Evolutionary conservation across 2,113 vertebrate species (phyloP).

Genomic region (Puffinus mauretanicus): DNA sequence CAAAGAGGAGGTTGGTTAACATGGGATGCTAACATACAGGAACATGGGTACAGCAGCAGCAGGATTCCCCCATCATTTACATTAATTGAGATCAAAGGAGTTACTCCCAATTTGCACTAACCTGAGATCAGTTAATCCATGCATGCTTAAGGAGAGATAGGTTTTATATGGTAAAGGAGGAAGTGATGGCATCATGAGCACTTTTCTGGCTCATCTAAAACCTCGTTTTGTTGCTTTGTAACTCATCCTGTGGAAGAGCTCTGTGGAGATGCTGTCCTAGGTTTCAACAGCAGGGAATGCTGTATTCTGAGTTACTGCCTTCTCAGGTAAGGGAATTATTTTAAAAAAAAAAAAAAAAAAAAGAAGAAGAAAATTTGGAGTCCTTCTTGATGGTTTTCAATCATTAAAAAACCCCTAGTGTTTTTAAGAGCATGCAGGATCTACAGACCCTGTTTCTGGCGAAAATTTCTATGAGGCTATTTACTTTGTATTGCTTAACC

Average conservation of each 20-base stretch:
- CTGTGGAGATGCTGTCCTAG: not conserved
- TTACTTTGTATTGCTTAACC: not conserved
- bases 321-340: not conserved
- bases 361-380: not conserved
- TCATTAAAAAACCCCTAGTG: not conserved
- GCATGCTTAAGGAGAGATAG: not conserved
- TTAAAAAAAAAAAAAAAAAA: not conserved
- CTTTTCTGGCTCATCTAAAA: not conserved
- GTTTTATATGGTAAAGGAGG: not conserved
- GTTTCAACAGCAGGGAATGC: not conserved
- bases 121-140: not conserved
- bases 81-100: conserved; percentile 1
- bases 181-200: not conserved
- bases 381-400: not conserved
- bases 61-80: not conserved
- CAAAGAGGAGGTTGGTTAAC: not conserved
- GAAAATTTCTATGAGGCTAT: not conserved
- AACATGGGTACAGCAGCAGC: not conserved
- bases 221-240: not conserved
- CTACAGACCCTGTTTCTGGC: not conserved
- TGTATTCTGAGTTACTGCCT: not conserved
- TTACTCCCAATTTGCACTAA: not conserved
- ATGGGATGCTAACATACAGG: not conserved
- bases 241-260: not conserved
- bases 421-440: not conserved